Conservation (phyloP, 2,888 invertebrate species). For the Napeogenes sylphis region DNA sequence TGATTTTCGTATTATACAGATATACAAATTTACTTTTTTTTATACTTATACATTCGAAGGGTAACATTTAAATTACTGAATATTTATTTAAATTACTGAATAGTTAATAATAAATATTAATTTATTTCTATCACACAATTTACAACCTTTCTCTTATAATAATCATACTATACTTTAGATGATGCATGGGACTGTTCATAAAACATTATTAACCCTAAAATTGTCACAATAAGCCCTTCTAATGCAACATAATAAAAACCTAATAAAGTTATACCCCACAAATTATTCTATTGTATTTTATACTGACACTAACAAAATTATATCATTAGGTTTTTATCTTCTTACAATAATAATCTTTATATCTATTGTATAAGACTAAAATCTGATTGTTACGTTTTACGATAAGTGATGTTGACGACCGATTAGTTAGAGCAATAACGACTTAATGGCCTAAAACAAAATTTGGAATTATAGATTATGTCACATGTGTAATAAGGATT, state of each 20-base stretch:
- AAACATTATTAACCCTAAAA: conserved; percentile 25
- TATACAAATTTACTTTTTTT: too few species aligned
- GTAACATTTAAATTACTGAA: too few species aligned
- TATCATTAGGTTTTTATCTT: conserved; percentile 8
- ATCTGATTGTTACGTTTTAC: conserved; percentile 8
- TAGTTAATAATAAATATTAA: too few species aligned
- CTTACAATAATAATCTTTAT: conserved; percentile 19
- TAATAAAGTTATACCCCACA: conserved; percentile 41
- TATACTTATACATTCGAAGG: too few species aligned
- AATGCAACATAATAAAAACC: conserved; percentile 35
- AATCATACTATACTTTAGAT: neutral
- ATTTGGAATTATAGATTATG: conserved; percentile 11
- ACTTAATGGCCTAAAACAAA: conserved; percentile 7
- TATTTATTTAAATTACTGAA: too few species aligned
- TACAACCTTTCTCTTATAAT: neutral
- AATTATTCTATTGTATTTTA: conserved; percentile 33
- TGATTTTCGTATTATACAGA: too few species aligned
- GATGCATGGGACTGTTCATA: neutral
- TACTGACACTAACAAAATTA: conserved; percentile 19
- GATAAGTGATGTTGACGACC: conserved; percentile 16
- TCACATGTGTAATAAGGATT: conserved; percentile 15
- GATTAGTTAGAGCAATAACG: conserved; percentile 9
- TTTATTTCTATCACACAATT: too few species aligned
- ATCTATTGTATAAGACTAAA: conserved; percentile 1
- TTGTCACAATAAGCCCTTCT: conserved; percentile 29